Base-by-base conservation (phyloP, 2,113 vertebrate species). In the Pteropus alecto region DNA sequence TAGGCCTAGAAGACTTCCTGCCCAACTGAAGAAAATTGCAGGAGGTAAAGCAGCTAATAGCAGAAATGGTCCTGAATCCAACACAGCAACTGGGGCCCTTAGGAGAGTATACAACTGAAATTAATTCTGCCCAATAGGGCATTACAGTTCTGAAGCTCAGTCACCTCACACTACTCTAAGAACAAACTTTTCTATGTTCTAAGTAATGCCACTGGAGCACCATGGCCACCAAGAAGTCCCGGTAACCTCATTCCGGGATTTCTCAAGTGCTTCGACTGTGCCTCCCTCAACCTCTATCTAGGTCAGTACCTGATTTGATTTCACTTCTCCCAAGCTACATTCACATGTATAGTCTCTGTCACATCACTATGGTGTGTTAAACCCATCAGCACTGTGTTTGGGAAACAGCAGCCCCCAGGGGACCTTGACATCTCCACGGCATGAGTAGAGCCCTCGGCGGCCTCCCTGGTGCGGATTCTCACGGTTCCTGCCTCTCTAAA, bases 391-490 rank as follows among this genome's bases (percentile, higher is more conserved):
- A 76, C 93, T 97, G 43, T 56, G 81, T 98, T 98, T 97, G 96
- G 98, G 93, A 98, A 98, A 95, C 35, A 92, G 87, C 35, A 82
- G 96, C 76, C 87, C 97, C 94, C 79, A 73, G 65, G 95, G 95
- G 92, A 97, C 90, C 87, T 38, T 28, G 12, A 97, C 94, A 90
- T 98, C 97, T 95, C 96, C 83, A 96, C 22, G 19, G 94, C 94
- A 95, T 90, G 90, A 97, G 95, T 43, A 67, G 87, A 98, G 86
- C 85, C 89, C 93, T 97, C 14, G 0, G 93, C 0, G 38, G 97
- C 97, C 96, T 96, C 97, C 96, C 96, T 96, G 94, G 97, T 94
- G 94, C 83, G 60, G 97, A 97, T 97, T 98, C 97, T 98, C 98
- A 98, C 97, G 98, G 95, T 97, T 97, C 95, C 92, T 92, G 95